phyloP scores from a whole-genome alignment of 2,113 vertebrate genomes.

The Cranoglanis bouderius region DNA sequence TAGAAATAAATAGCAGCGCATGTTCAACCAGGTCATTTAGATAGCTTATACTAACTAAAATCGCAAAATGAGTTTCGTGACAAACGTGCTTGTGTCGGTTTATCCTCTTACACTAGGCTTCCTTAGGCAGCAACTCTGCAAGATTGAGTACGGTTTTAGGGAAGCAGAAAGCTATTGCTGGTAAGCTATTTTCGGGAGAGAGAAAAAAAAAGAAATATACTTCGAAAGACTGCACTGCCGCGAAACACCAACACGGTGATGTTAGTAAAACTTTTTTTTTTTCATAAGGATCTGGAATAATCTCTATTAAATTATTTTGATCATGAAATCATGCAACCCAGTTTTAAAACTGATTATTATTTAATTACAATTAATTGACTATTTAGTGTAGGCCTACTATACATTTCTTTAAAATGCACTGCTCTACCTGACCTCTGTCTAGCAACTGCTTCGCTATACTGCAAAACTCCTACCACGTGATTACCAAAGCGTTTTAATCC shows the following conservation, averaged over 20 bases:
- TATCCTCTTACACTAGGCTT: constrained; percentile 72
- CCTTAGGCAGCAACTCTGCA: constrained; percentile 65
- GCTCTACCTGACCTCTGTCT: constrained; percentile 54
- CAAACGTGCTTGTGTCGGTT: constrained; percentile 57
- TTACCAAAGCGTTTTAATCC: constrained; percentile 65
- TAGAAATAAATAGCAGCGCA: not conserved
- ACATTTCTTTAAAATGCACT: constrained; percentile 8
- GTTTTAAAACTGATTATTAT: not conserved
- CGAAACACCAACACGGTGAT: not conserved
- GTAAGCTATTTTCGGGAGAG: constrained; percentile 26
- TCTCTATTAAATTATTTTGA: not conserved
- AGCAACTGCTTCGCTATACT: constrained; percentile 49
- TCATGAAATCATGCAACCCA: not conserved
- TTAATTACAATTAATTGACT: not conserved
- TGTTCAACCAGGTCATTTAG: not conserved
- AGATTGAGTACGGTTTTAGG: constrained; percentile 48
- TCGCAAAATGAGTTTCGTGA: not conserved
- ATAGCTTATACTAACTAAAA: constrained; percentile 22
- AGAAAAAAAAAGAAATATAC: no score
- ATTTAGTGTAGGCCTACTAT: not conserved
- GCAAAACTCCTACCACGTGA: constrained; percentile 70
- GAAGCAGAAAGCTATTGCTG: constrained; percentile 32
- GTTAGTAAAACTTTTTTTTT: not conserved
- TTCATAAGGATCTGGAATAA: not conserved
- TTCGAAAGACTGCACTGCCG: not conserved